Base-by-base conservation (phyloP, 1,140 invertebrate genomes). In the Sogatella furcifera region DNA sequence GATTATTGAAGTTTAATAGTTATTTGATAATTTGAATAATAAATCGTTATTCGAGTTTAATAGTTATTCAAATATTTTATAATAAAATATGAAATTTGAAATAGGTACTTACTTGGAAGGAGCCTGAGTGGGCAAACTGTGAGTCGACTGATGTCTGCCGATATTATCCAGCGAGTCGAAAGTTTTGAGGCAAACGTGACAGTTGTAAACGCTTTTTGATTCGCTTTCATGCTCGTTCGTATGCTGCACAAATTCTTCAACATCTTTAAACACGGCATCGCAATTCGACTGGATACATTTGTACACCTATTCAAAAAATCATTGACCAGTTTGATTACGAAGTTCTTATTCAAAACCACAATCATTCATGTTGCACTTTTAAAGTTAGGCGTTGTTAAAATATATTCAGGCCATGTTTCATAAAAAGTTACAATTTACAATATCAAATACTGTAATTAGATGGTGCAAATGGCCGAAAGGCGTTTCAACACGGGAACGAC, bases 221-320 rank as follows among this genome's bases (percentile, higher is more conserved):
- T 73, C 69, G 5, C 55, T 24, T 19, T 83, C 80, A 53, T 78
- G 76, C 64, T 79, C 78, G 60, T 82, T 79, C 1, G 78, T 81
- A 64, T 86, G 83, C 52, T 80, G 77, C 24, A 86, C 69, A 66
- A 84, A 84, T n/a, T 75, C 68, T 28, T 85, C 81, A 14, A 85
- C 69, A 21, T 84, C 81, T 41, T 75, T 69, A 65, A 84, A 86
- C 63, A 80, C 81, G 62, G 74, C 68, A 15, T 76, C 76, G 68
- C 84, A 86, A 15, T 74, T 76, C 57, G 77, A 80, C 66, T 84
- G 76, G 31, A 84, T 80, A 68, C 84, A 86, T 64, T 82, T 81
- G 69, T 83, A 85, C 4, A 85, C 83, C 78, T 84, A 73, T 9
- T 77, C 68, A 5, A 71, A 59, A 64, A 74, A 72, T 55, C 71